Conservation (phyloP, 2,797 vertebrate species). For the Sebastes iracundus region DNA sequence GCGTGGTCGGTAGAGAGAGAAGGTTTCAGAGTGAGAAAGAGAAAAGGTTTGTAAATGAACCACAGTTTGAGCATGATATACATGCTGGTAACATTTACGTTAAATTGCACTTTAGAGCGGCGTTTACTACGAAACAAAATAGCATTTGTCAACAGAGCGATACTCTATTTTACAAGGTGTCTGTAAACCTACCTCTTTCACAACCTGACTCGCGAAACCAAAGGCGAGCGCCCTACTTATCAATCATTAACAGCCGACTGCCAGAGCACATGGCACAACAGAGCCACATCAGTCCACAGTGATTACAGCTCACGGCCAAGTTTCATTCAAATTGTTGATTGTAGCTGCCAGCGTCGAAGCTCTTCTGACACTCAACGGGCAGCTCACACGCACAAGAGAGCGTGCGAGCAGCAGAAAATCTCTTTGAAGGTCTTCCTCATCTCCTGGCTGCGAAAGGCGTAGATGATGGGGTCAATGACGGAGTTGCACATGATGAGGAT, state of each 20-base stretch:
- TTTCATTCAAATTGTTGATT: background rate
- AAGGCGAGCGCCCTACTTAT: background rate
- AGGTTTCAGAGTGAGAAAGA: background rate
- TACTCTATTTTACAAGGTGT: slow-evolving; percentile 13
- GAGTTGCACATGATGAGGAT: slow-evolving; percentile 98
- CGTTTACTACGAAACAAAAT: background rate
- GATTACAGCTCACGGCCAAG: slow-evolving; percentile 1
- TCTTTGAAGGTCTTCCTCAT: slow-evolving; percentile 96
- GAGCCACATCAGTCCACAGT: background rate
- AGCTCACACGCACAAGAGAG: slow-evolving; percentile 83
- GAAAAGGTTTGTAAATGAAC: background rate
- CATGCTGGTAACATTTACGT: slow-evolving; percentile 11
- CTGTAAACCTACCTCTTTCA: slow-evolving; percentile 40
- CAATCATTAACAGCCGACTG: slow-evolving; percentile 14
- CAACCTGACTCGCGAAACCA: slow-evolving; percentile 1
- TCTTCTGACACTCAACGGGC: slow-evolving; percentile 62
- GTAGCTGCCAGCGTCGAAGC: background rate
- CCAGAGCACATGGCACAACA: background rate
- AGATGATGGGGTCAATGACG: slow-evolving; percentile 94
- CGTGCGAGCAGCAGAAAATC: slow-evolving; percentile 89
- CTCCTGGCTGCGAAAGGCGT: slow-evolving; percentile 96
- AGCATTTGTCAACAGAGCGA: background rate
- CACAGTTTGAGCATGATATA: slow-evolving; percentile 7
- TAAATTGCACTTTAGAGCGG: slow-evolving; percentile 45
- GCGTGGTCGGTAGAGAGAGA: background rate